phyloP scores from a whole-genome alignment of 2,113 vertebrate genomes.

The Sula dactylatra region DNA sequence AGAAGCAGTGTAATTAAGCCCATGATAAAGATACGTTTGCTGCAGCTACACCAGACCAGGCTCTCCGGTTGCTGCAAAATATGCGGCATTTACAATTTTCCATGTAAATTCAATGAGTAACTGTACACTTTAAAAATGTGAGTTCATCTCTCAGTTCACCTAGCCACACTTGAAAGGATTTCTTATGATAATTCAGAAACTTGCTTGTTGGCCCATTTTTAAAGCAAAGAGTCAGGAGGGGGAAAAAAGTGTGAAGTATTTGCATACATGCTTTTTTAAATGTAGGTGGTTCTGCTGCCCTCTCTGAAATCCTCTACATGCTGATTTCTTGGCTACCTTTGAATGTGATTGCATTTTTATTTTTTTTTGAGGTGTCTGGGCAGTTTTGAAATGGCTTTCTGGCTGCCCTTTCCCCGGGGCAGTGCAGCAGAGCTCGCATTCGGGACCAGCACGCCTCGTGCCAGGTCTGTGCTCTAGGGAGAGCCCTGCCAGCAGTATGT shows the following conservation, averaged over 20 bases:
- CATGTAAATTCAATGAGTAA: background rate
- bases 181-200: background rate
- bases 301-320: background rate
- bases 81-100: background rate
- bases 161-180: background rate
- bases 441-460: background rate
- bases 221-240: background rate
- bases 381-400: background rate
- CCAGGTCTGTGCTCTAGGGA: background rate
- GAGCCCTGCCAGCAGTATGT: background rate
- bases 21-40: rapidly evolving
- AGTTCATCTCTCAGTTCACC: background rate
- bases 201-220: background rate
- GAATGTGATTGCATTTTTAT: background rate
- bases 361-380: background rate
- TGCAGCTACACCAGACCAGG: background rate
- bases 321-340: background rate
- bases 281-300: background rate
- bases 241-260: background rate
- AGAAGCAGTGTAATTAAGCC: background rate
- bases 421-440: background rate
- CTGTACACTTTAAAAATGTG: background rate
- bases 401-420: background rate
- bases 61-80: background rate
- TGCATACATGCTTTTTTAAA: background rate